Evolutionary conservation across 2,888 invertebrate species (phyloP), one percentile per base, ranked within the genome.

Genomic region (Pristionchus fissidentatus): DNA sequence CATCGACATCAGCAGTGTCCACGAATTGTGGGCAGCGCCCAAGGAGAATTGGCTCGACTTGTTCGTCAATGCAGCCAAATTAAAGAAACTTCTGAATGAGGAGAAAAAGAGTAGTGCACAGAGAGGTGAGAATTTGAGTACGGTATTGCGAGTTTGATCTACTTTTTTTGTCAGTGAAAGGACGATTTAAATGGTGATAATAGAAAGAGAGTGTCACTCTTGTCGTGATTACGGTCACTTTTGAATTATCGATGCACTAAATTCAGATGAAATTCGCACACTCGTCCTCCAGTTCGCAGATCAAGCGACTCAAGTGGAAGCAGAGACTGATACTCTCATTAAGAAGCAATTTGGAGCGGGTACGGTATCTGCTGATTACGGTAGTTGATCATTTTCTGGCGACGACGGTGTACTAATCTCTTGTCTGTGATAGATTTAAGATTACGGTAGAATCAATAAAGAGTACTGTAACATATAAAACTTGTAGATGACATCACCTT

Each of bases 401-500:
- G 55, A 4, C 26, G 26, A n/a, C n/a, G 57, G 29, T 26, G 4
- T 3, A 22, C 26, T 57, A 19, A 29, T 22, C 52, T 52, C 22
- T 52, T 22, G 15, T 10, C 5, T 52, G 7, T 52, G 52, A 3
- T 4, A 15, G 52, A n/a, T n/a, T 52, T 3, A 52, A 1, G 55
- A 26, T 55, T 55, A 10, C 55, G 55, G 55, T 52, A 19, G 15
- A 4, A 19, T 52, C 10, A 8, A 10, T 15, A 19, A 52, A 22
- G 22, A 19, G 26, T 78, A 49, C 62, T 41, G 75, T 55, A 73
- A 32, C 19, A 41, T 38, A 22, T 19, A 19, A 22, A 3, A 66
- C 35, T 83, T 83, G 13, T 84, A 83, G 89, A 89, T 41, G 88
- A 89, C 52, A 62, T 87, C 8, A 82, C 84, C 41, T 84, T 86